phyloP scores from a whole-genome alignment of 2,888 invertebrate genomes.

The Eilema sororculum region DNA sequence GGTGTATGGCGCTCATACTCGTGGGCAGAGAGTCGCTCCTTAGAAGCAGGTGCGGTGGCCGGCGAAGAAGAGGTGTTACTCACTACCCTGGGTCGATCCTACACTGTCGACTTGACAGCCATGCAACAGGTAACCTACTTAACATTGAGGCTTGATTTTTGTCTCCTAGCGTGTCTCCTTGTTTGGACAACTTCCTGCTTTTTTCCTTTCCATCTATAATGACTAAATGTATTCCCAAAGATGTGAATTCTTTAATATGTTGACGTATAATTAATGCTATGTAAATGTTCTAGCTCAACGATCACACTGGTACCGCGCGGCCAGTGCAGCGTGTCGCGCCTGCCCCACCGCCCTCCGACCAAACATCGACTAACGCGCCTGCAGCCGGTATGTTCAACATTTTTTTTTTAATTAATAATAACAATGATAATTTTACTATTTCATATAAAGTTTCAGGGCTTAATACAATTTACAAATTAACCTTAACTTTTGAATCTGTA shows the following conservation, averaged over 20 bases:
- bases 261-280: neutral
- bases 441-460: no score
- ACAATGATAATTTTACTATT: no score
- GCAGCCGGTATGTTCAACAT: slow-evolving; percentile 51
- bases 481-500: no score
- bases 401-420: no score
- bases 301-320: slow-evolving; percentile 97
- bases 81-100: slow-evolving; percentile 96
- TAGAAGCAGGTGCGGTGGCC: slow-evolving; percentile 97
- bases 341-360: slow-evolving; percentile 57
- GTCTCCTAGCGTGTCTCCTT: no score
- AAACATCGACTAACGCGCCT: slow-evolving; percentile 46
- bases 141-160: neutral
- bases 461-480: no score
- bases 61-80: slow-evolving; percentile 98
- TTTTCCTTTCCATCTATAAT: no score
- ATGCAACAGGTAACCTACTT: slow-evolving; percentile 89
- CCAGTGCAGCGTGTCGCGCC: slow-evolving; percentile 95
- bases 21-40: slow-evolving; percentile 96
- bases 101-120: slow-evolving; percentile 98
- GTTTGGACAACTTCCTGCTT: no score
- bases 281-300: slow-evolving; percentile 92
- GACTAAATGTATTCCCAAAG: no score
- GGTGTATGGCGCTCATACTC: slow-evolving; percentile 96
- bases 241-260: no score